Conservation (phyloP, 2,888 invertebrate species). For the Allolobophora icterica region DNA sequence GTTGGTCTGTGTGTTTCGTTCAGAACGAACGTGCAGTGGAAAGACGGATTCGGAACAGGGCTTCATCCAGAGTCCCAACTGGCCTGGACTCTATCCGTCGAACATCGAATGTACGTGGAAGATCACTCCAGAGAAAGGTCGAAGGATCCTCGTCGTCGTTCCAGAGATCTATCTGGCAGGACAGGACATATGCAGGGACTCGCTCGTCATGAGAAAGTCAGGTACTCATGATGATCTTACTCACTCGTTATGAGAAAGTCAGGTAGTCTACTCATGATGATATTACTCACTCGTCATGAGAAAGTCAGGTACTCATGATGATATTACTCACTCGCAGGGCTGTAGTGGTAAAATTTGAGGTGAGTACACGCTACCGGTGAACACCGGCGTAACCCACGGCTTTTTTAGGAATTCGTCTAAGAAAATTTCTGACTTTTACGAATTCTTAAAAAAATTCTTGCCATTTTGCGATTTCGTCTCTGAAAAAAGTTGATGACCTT, state of each 20-base stretch:
- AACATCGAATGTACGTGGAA: conserved; percentile 66
- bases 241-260: too few relatives aligned
- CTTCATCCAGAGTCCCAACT: conserved; percentile 66
- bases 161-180: conserved; percentile 63
- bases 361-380: too few relatives aligned
- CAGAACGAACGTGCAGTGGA: conserved; percentile 60
- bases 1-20: background rate
- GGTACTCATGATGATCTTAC: conserved; percentile 51
- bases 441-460: too few relatives aligned
- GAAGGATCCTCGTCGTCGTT: conserved; percentile 65
- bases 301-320: conserved; percentile 58
- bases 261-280: too few relatives aligned
- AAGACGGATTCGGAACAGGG: conserved; percentile 58
- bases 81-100: conserved; percentile 66
- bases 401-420: too few relatives aligned
- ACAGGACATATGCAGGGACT: conserved; percentile 65
- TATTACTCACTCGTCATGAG: conserved; percentile 65
- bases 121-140: conserved; percentile 62
- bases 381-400: too few relatives aligned
- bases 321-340: too few relatives aligned
- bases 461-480: too few relatives aligned
- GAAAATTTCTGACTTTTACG: too few relatives aligned
- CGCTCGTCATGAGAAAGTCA: conserved; percentile 64
- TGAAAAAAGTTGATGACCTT: too few relatives aligned
- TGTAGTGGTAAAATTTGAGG: too few relatives aligned